phyloP scores from a whole-genome alignment of 2,888 invertebrate species.

The Timandra comae region DNA sequence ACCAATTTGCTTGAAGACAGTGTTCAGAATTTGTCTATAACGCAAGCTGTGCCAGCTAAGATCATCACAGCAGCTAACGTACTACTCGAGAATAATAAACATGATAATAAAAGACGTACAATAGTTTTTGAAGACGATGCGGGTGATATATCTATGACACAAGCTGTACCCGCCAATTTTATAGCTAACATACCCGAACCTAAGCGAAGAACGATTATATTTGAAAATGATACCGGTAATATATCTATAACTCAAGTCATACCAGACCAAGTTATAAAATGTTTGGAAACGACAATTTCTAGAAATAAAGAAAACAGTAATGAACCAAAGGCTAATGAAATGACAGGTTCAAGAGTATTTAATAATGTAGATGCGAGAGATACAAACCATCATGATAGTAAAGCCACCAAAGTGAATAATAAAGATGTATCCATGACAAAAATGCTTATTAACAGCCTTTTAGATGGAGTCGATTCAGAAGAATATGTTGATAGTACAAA shows the following conservation, averaged over 20 bases:
- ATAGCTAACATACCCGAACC: constrained; percentile 1
- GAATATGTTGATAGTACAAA: no score
- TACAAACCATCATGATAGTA: no score
- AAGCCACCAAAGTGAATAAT: no score
- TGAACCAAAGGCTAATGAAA: constrained; percentile 5
- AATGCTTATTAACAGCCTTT: no score
- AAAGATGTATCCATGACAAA: no score
- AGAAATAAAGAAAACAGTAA: background rate
- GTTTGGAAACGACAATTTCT: background rate
- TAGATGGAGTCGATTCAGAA: no score
- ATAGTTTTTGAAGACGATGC: background rate
- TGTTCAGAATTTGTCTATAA: background rate
- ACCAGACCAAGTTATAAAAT: constrained; percentile 12
- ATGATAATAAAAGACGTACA: background rate
- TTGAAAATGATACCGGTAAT: constrained; percentile 15
- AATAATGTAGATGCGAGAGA: constrained; percentile 19
- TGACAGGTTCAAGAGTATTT: constrained; percentile 19
- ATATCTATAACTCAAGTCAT: constrained; percentile 22
- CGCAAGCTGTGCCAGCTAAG: no score
- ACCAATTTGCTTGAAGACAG: no score
- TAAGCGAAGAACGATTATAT: constrained; percentile 15
- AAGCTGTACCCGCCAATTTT: constrained; percentile 16
- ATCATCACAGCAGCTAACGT: background rate
- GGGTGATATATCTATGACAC: constrained; percentile 10
- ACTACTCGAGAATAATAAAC: background rate